Percentiles rank a stretch among this genome's conserved stretches.
Evolutionary conservation across 2,797 vertebrate genomes (phyloP).

Genomic region (Psittacula derbiana): DNA sequence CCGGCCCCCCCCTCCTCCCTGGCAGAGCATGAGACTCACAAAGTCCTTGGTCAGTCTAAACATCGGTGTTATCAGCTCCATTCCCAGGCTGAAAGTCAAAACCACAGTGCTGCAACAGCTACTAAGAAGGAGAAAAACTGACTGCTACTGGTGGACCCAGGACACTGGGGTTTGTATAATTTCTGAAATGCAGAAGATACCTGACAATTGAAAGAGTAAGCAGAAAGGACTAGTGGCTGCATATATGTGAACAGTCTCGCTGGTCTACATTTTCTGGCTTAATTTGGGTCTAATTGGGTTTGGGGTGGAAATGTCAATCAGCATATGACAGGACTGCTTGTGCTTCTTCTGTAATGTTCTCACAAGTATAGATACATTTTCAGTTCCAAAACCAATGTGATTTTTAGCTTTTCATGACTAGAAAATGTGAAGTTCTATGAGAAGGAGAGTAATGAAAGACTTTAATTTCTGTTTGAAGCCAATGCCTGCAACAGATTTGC

Average conservation of each 20-base stretch:
- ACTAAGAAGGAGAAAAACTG: too few relatives aligned
- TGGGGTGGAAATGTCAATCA: background rate
- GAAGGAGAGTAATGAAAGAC: background rate
- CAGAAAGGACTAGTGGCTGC: background rate
- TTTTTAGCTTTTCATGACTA: background rate
- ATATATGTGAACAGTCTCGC: background rate
- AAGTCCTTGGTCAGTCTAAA: too few relatives aligned
- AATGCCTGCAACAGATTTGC: background rate
- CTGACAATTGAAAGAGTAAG: background rate
- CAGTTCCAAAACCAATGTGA: background rate
- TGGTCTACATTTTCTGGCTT: background rate
- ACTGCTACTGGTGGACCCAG: too few relatives aligned
- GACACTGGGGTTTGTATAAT: background rate
- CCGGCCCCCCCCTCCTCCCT: too few relatives aligned
- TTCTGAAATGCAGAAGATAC: background rate
- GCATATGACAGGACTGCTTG: background rate
- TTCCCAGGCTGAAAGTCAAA: too few relatives aligned
- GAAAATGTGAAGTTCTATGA: background rate
- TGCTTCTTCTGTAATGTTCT: background rate
- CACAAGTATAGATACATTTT: background rate
- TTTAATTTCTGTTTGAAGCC: background rate
- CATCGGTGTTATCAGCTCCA: too few relatives aligned
- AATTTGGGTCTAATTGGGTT: background rate
- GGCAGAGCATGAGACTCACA: too few relatives aligned
- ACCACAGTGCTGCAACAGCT: too few relatives aligned